These are phyloP conservation scores for Zhengitettix transpicula DNA, from an alignment of 2,888 invertebrate species.

Conservation along the genomic window DNA sequence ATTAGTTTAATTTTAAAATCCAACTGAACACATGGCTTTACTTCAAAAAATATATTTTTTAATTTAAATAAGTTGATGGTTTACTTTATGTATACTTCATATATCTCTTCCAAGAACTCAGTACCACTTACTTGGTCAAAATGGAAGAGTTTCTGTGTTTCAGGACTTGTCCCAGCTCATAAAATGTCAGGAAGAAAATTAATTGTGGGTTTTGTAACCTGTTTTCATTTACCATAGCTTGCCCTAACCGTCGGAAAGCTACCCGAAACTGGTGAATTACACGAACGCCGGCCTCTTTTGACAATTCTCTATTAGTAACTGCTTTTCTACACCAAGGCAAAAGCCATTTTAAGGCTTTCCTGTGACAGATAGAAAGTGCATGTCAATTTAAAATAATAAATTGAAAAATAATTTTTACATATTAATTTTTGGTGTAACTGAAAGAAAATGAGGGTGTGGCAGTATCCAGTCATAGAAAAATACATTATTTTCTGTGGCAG, in stretches of 20 bases:
- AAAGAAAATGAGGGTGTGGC: no score
- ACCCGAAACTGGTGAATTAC: conserved; percentile 40
- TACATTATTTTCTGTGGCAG: no score
- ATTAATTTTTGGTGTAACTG: no score
- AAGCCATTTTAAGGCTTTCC: conserved; percentile 22
- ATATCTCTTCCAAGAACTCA: no score
- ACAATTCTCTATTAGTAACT: conserved; percentile 39
- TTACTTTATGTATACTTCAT: no score
- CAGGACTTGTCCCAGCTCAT: conserved; percentile 44
- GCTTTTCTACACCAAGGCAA: conserved; percentile 24
- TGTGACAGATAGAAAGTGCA: conserved; percentile 9
- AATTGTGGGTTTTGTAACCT: conserved; percentile 44
- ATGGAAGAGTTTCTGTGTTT: conserved; percentile 17
- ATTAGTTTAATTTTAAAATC: no score
- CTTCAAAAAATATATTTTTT: no score
- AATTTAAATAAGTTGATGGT: no score
- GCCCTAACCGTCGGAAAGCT: conserved; percentile 38
- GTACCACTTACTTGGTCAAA: conserved; percentile 9
- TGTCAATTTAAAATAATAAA: no score
- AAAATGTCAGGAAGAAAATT: conserved; percentile 46
- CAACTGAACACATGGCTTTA: no score
- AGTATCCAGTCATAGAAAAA: no score
- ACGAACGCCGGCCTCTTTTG: conserved; percentile 41
- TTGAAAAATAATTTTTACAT: no score
- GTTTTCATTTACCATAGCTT: conserved; percentile 40